Base-by-base conservation (phyloP, 1,140 invertebrate genomes). In the Brevipalpus yothersi region DNA sequence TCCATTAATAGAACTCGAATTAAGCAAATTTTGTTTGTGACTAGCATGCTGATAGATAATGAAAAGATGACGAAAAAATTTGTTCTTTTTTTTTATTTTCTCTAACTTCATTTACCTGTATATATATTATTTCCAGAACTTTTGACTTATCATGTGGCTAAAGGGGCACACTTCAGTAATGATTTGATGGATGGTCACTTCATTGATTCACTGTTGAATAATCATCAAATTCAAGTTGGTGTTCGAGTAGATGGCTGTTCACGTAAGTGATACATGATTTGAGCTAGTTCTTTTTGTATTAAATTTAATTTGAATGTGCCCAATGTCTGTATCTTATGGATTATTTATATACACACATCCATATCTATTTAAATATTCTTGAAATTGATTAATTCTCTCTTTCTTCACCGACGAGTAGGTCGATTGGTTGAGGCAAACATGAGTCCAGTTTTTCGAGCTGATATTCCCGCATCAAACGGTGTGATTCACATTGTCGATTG, bases 401-500 rank as follows among this genome's bases (percentile, higher is more conserved):
- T 19, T 15, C 19, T 19, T 53, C 2, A 19, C 51, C 21, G 51
- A 17, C 21, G 40, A 51, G 45, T 42, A 68, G 67, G 67, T 11
- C 64, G 66, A 2, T 62, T 68, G 17, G 63, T 65, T 7, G 67
- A 68, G 54, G 66, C 59, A 1, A 68, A 68, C 41, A 62, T 65
- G 23, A 67, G 65, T 17, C 67, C 67, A 13, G 41, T 68, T 12
- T 66, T 64, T 47, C 58, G 63, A 21, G 64, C 71, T n/a, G 75
- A 79, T 63, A 72, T 79, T 57, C 68, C 74, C 21, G 76, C 72
- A 12, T 71, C 72, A 12, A 78, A 79, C 64, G 78, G 78, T 15
- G 70, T 78, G 15, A 75, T 79, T 49, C 78, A 79, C 61, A 69
- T 78, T 19, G 70, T 79, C 15, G 74, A 63, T 51, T 66, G 65